These are phyloP conservation scores for Nyctibius grandis DNA, from an alignment of 2,797 vertebrate genomes.

Conservation along the genomic window DNA sequence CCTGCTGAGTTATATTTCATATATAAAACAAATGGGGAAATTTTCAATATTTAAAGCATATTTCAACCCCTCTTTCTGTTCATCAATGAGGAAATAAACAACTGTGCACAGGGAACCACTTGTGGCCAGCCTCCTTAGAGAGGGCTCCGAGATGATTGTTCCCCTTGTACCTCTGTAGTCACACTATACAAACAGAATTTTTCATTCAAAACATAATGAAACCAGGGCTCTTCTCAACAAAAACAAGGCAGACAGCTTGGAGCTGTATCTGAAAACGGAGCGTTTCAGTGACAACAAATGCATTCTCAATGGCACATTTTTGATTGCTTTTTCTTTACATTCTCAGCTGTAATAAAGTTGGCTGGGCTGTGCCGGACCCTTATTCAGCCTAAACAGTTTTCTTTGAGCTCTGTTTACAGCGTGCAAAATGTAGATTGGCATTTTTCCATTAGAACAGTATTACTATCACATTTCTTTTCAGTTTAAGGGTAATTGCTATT, in stretches of 20 bases:
- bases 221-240: neutral
- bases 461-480: neutral
- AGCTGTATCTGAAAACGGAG: neutral
- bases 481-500: neutral
- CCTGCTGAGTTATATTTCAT: constrained; percentile 60
- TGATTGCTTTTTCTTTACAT: neutral
- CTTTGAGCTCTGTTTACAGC: neutral
- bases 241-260: neutral
- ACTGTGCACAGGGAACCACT: neutral
- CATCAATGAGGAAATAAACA: neutral
- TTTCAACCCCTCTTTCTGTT: neutral
- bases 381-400: neutral
- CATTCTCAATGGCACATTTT: neutral
- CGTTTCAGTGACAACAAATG: neutral
- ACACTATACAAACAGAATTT: neutral
- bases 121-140: neutral
- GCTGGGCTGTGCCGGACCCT: neutral
- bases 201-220: neutral
- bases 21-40: accelerated
- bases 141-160: neutral
- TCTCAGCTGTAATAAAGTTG: neutral
- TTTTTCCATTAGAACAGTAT: neutral
- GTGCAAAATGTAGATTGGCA: neutral
- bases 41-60: neutral
- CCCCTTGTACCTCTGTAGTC: neutral